These are phyloP conservation scores for Motacilla alba DNA, from an alignment of 2,113 vertebrate genomes.

Conservation along the genomic window DNA sequence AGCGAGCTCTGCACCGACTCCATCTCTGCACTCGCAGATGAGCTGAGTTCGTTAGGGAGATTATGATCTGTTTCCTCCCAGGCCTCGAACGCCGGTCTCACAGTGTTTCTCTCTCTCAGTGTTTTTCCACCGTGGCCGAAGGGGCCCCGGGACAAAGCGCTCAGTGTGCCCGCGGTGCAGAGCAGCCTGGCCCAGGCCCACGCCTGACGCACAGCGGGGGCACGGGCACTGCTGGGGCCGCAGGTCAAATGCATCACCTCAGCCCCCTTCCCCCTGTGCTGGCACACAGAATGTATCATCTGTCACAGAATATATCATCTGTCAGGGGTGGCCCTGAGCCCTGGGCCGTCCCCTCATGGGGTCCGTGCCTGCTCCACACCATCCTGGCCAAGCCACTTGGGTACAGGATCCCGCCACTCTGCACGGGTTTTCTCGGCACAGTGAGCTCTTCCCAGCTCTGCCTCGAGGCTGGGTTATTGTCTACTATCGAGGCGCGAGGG, in stretches of 20 bases:
- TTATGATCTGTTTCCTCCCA: background rate
- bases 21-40: background rate
- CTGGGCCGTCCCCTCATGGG: background rate
- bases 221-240: background rate
- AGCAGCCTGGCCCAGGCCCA: background rate
- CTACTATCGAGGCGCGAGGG: rapidly evolving
- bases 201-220: background rate
- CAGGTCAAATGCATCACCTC: background rate
- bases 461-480: too few species aligned
- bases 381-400: rapidly evolving
- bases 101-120: background rate
- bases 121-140: background rate
- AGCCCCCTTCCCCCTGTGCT: background rate
- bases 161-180: background rate
- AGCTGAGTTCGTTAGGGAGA: background rate
- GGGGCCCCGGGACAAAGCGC: background rate
- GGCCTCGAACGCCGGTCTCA: background rate
- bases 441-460: background rate
- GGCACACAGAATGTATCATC: background rate
- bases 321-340: background rate
- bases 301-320: background rate
- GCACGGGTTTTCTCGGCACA: background rate
- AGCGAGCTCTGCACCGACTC: background rate
- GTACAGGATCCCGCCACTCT: rapidly evolving
- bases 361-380: background rate